Evolutionary conservation across 2,888 invertebrate genomes (phyloP), one percentile per base, ranked within the genome.

Genomic region (Caenorhabditis zanzibari): DNA sequence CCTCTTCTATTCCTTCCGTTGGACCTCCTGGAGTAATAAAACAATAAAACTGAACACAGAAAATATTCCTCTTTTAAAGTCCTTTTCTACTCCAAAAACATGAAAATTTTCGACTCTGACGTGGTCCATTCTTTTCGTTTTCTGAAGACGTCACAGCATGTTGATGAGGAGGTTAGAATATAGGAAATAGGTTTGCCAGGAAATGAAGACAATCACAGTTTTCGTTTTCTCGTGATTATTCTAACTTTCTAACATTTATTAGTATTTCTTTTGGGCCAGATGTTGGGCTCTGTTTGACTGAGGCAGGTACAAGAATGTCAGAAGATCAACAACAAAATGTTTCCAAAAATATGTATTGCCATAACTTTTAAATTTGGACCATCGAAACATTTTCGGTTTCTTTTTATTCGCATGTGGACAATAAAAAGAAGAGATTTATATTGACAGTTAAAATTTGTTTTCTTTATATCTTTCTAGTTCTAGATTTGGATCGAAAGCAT

Each of bases 21-120:
- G 32, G 56, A 58, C 71, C 71, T 28, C 72, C 61, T 10, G 10
- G 19, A 49, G 38, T 52, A 32, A 49, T 66, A 66, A 66, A 66
- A 54, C 54, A 49, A 63, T 73, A 73, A 61, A 73, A 73, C 16
- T 73, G 63, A 52, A 59, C 71, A 32, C 38, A 73, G 47, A 49
- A 72, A 44, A 32, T 47, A 49, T 64, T 49, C 14, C 16, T 16
- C 19, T 41, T 61, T 44, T 44, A 52, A 66, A 66, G 35, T 22
- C 35, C 52, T 35, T 52, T 49, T 52, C 26, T 10, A 49, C 58
- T 19, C 47, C 47, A 22, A 59, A 58, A 47, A 35, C 38, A 68
- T 7, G 19, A 49, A 26, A 56, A 44, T 38, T 44, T 38, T 24
- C n/a, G n/a, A 38, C 9, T 63, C 44, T 44, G 44, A 44, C 63